Percentiles rank a stretch among this genome's conserved stretches.
These are phyloP conservation scores for Scelioninae gen. 2 DNA, from an alignment of 2,888 invertebrate species.

Conservation along the genomic window DNA sequence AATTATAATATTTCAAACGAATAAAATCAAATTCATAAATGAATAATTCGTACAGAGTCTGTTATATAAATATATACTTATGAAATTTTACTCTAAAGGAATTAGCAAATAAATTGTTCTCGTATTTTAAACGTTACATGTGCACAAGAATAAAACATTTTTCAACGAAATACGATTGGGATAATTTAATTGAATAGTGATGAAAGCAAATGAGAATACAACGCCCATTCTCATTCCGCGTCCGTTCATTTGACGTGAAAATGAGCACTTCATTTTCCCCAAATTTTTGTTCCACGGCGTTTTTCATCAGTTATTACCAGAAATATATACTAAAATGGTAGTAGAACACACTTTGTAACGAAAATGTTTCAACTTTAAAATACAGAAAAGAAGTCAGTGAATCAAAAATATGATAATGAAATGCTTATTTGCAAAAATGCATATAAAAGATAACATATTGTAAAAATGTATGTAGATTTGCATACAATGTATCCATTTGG, in stretches of 20 bases:
- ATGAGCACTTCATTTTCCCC: constrained; percentile 21
- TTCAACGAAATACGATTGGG: not conserved
- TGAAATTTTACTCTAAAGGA: no score
- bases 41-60: no score
- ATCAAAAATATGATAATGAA: constrained; percentile 51
- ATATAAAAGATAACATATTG: constrained; percentile 44
- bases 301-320: constrained; percentile 46
- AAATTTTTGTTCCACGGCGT: constrained; percentile 21
- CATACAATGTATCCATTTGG: constrained; percentile 32
- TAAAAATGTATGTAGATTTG: constrained; percentile 55
- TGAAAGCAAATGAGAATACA: constrained; percentile 2
- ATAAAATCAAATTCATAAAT: no score
- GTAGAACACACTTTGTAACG: constrained; percentile 29
- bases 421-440: constrained; percentile 53
- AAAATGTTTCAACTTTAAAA: constrained; percentile 46
- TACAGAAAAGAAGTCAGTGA: constrained; percentile 1
- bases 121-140: no score
- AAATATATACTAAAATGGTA: constrained; percentile 30
- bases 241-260: constrained; percentile 9
- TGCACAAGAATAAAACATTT: no score
- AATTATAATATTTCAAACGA: no score
- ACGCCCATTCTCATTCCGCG: constrained; percentile 10
- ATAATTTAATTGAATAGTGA: constrained; percentile 25
- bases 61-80: no score
- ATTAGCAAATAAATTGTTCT: no score